Percentiles rank a stretch among this genome's conserved stretches.
phyloP scores from a whole-genome alignment of 2,113 vertebrate genomes.

The Calypte anna region DNA sequence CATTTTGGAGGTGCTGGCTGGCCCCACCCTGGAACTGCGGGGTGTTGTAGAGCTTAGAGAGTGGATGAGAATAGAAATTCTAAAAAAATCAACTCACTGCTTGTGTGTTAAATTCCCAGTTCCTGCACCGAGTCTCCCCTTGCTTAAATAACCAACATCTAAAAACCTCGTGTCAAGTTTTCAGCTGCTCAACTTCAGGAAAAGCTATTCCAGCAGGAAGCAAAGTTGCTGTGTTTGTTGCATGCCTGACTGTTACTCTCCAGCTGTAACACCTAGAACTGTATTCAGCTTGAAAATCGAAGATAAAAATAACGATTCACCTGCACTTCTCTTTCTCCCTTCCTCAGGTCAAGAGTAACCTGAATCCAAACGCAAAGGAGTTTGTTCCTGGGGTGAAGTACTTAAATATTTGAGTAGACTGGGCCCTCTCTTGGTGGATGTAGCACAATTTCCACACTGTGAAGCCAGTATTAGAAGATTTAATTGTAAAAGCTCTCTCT shows the following conservation, averaged over 20 bases:
- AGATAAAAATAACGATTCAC: not conserved
- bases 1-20: not conserved
- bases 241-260: not conserved
- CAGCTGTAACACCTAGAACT: not conserved
- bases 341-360: slow-evolving; percentile 88
- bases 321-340: slow-evolving; percentile 50
- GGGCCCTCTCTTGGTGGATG: slow-evolving; percentile 82
- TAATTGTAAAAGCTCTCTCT: slow-evolving; percentile 87
- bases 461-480: slow-evolving; percentile 89
- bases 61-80: not conserved
- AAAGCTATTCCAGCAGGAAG: not conserved
- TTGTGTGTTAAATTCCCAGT: not conserved
- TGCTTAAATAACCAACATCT: not conserved
- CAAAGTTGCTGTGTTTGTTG: not conserved
- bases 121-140: not conserved
- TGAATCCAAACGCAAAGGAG: slow-evolving; percentile 95
- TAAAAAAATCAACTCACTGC: not conserved
- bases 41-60: too few relatives aligned
- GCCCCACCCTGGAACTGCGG: not conserved
- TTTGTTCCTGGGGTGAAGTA: slow-evolving; percentile 94
- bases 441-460: slow-evolving; percentile 89
- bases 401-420: slow-evolving; percentile 85
- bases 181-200: not conserved
- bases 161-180: not conserved
- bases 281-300: not conserved